phyloP scores from a whole-genome alignment of 2,888 invertebrate species.

The Lycaena phlaeas region DNA sequence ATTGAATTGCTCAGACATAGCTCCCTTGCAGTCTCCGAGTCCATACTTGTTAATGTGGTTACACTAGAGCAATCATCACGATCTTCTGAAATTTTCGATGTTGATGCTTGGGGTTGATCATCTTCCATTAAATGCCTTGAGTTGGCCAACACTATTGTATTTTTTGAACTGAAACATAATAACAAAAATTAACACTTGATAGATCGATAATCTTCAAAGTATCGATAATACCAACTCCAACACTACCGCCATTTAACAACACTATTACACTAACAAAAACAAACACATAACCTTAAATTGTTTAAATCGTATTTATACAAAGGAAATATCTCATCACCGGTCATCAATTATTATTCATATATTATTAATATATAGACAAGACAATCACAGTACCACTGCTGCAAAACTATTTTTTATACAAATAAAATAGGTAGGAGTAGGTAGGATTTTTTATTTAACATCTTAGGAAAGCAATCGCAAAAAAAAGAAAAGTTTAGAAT shows the following conservation, averaged over 20 bases:
- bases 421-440: too few relatives aligned
- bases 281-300: neutral
- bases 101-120: slow-evolving; percentile 2
- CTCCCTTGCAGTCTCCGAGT: neutral
- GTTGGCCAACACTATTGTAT: neutral
- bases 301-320: neutral
- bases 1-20: neutral
- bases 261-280: neutral
- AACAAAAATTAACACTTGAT: neutral
- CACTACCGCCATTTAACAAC: too few relatives aligned
- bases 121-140: slow-evolving; percentile 1
- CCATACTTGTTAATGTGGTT: neutral
- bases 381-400: too few relatives aligned
- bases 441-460: too few relatives aligned
- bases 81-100: slow-evolving; percentile 1
- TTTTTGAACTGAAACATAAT: neutral
- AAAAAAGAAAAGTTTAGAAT: too few relatives aligned
- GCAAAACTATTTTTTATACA: too few relatives aligned
- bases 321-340: too few relatives aligned
- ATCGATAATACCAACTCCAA: neutral
- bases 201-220: neutral
- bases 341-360: too few relatives aligned
- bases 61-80: neutral
- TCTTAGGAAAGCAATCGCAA: too few relatives aligned
- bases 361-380: too few relatives aligned